Conservation (phyloP, 1,140 invertebrate genomes). For the Rhagoletis zephyria region DNA sequence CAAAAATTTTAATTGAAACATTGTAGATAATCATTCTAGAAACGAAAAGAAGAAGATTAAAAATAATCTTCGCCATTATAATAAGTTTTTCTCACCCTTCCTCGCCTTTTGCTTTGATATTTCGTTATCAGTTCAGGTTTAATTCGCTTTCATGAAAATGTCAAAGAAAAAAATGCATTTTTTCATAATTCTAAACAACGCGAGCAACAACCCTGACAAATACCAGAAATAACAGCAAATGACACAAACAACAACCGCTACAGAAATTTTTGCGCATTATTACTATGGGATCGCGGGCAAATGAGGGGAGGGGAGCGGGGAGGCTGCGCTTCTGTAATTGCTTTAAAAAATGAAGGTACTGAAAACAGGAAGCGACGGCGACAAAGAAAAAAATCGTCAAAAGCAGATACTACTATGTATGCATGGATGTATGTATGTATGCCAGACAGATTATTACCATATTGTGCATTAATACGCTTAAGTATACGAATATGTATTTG, state of each 20-base stretch:
- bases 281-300: background rate
- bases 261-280: background rate
- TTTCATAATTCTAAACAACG: constrained; percentile 16
- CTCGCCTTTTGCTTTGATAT: background rate
- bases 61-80: background rate
- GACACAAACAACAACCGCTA: background rate
- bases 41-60: background rate
- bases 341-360: constrained; percentile 10
- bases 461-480: constrained; percentile 36
- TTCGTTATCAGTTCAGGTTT: background rate
- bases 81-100: background rate
- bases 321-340: background rate
- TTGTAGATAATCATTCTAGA: background rate
- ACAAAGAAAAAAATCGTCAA: background rate
- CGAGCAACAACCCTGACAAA: background rate
- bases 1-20: background rate
- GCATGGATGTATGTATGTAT: background rate
- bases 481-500: background rate
- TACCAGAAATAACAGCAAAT: background rate
- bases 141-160: constrained; percentile 26
- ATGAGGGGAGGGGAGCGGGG: background rate
- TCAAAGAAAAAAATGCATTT: background rate
- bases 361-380: background rate
- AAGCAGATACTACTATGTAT: background rate
- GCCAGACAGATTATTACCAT: constrained; percentile 46